Base-by-base conservation (phyloP, 2,113 vertebrate genomes). In the Vimba vimba region DNA sequence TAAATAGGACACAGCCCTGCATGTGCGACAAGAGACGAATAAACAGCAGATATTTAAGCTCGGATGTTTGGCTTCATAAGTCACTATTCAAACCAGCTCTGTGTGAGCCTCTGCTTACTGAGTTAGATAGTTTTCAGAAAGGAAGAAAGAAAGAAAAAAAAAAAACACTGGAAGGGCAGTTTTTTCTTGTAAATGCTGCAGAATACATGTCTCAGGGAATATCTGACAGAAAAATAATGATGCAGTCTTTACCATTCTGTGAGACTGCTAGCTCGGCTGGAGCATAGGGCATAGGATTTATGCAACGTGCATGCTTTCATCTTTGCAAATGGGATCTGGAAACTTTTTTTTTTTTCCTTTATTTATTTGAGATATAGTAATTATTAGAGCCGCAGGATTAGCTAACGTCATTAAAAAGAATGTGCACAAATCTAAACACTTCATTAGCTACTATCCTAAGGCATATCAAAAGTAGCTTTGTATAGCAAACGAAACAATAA, bases 1-100 rank as follows among this genome's bases (percentile, higher is more conserved):
- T 87, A 87, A 89, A 89, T 88, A 85, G 83, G 86, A 82, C 78
- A 80, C 78, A 80, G 57, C 6, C 60, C 62, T 68, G 83, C 77
- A 43, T 59, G 19, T 25, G 76, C 64, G 82, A 90, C 88, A 87
- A 33, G 79, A 87, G 73, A 87, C 79, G 66, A 87, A 90, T 78
- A 90, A 68, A 82, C 33, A 4, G 36, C 82, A 82, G n/a, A 69
- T 73, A 74, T 55, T 68, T 78, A 52, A 50, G 59, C 47, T 43
- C 27, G 25, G 25, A 45, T 59, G 77, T 60, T 79, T 79, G 77
- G 33, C 77, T 80, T 80, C 59, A 79, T 60, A 43, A 60, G 77
- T 79, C 77, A 79, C 57, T 23, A 45, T 25, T 80, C 19, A 57
- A 33, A 78, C 27, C 52, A 7, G 9, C 52, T 78, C 30, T 39